A percentile compares a stretch with the other conserved stretches of the same genome.
Evolutionary conservation across 1,140 invertebrate genomes (phyloP).

Genomic region (Drosophila triauraria): DNA sequence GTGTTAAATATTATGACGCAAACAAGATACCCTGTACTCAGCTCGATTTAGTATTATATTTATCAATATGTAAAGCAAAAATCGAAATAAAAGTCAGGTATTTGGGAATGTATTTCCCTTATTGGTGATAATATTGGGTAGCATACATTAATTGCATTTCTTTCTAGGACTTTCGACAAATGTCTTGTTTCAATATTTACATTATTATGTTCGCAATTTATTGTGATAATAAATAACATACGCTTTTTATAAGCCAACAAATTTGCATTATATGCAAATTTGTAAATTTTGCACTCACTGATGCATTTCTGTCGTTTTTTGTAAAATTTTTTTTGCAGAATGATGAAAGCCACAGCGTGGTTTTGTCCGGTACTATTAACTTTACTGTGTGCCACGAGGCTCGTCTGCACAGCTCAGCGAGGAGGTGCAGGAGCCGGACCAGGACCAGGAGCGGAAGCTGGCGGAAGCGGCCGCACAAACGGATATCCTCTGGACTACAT

Average conservation of each 20-base stretch:
- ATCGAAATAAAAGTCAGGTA: neutral
- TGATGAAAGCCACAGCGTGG: slow-evolving; percentile 84
- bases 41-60: neutral
- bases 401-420: slow-evolving; percentile 79
- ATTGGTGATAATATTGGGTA: neutral
- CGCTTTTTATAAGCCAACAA: slow-evolving; percentile 2
- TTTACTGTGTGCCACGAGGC: slow-evolving; percentile 77
- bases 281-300: slow-evolving; percentile 21
- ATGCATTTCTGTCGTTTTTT: slow-evolving; percentile 35
- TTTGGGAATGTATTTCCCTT: too few relatives aligned
- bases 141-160: slow-evolving; percentile 1
- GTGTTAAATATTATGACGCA: neutral
- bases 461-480: slow-evolving; percentile 56
- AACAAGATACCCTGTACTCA: neutral
- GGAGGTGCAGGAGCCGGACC: slow-evolving; percentile 43
- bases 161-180: too few relatives aligned
- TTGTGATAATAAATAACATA: slow-evolving; percentile 6
- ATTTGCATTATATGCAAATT: slow-evolving; percentile 37
- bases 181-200: slow-evolving; percentile 1
- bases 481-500: slow-evolving; percentile 79
- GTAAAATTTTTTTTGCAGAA: slow-evolving; percentile 62
- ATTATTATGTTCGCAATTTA: neutral
- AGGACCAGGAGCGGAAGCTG: slow-evolving; percentile 22
- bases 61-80: neutral
- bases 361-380: slow-evolving; percentile 81